Evolutionary conservation across 2,113 vertebrate species (phyloP), one percentile per base, ranked within the genome.

Genomic region (Puma concolor): DNA sequence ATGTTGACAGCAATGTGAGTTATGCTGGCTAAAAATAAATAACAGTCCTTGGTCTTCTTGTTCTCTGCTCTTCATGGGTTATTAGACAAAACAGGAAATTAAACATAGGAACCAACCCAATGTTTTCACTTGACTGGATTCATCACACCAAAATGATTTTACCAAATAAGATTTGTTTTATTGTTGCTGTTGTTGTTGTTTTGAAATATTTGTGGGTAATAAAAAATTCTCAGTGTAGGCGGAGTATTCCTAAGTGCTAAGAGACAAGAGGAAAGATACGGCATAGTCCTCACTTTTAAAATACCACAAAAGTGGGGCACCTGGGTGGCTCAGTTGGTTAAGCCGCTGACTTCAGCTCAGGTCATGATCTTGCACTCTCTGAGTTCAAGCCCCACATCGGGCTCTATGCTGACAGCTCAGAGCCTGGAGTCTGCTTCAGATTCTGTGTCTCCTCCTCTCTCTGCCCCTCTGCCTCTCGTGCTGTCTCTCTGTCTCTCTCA

Each of bases 11-110:
- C 60, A 69, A 57, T 44, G 33, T 74, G 81, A 67, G 48, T 33
- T 33, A 77, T 36, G 83, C 2, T 8, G 1, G 36, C 31, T 44
- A 36, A 21, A 94, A 88, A 57, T 15, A 38, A 95, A 64, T 50
- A 88, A 50, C 8, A 31, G 48, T 77, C 12, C 21, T 66, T 60
- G 14, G 50, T 86, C 17, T 76, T 16, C 25, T 72, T 72, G 14
- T n/a, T 10, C 8, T 36, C 25, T 50, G 12, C 27, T 5, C 19
- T 33, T 77, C 2, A 81, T 36, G 6, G 33, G 23, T 74, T 88
- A 41, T 92, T 66, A 89, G 29, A 44, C 44, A 63, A 97, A 88
- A 72, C 41, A 92, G 63, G 63, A 92, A 84, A 89, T 94, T 67
- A 50, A 83, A 94, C 54, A 82, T 41, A 88, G 12, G 44, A 72